These are phyloP conservation scores for Lithosia quadra DNA, from an alignment of 2,888 invertebrate genomes.

Conservation along the genomic window DNA sequence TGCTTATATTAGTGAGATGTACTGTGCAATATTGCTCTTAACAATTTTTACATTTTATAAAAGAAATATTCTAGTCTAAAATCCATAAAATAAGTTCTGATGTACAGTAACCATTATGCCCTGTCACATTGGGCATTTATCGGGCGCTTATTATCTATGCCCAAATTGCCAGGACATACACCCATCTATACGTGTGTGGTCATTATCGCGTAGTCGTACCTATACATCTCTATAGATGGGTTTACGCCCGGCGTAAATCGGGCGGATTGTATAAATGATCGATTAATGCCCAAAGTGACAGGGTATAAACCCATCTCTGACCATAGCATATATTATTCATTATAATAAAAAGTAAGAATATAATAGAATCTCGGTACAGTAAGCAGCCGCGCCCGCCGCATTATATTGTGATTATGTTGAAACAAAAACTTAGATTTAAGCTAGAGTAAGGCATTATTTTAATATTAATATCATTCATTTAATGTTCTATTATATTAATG, in stretches of 20 bases:
- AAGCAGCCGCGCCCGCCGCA: slow-evolving; percentile 70
- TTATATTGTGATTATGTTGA: slow-evolving; percentile 75
- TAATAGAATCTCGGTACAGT: slow-evolving; percentile 48
- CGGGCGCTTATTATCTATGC: too few species aligned
- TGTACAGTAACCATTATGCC: too few species aligned
- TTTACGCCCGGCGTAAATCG: too few species aligned
- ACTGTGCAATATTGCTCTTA: slow-evolving; percentile 37
- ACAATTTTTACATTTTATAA: slow-evolving; percentile 37
- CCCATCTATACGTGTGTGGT: too few species aligned
- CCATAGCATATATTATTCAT: not conserved
- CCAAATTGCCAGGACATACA: too few species aligned
- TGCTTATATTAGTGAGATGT: slow-evolving; percentile 20
- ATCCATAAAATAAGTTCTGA: not conserved
- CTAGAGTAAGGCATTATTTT: slow-evolving; percentile 74
- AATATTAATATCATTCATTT: slow-evolving; percentile 76
- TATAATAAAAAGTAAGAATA: not conserved
- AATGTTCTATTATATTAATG: slow-evolving; percentile 72
- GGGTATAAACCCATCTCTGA: too few species aligned
- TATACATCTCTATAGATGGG: too few species aligned
- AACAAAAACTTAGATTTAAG: slow-evolving; percentile 70
- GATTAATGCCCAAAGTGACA: too few species aligned
- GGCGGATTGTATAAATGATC: too few species aligned
- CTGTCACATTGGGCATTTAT: too few species aligned
- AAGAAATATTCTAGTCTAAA: slow-evolving; percentile 39
- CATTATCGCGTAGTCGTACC: too few species aligned